Evolutionary conservation across 2,113 vertebrate genomes (phyloP).

Genomic region (Rissa tridactyla): DNA sequence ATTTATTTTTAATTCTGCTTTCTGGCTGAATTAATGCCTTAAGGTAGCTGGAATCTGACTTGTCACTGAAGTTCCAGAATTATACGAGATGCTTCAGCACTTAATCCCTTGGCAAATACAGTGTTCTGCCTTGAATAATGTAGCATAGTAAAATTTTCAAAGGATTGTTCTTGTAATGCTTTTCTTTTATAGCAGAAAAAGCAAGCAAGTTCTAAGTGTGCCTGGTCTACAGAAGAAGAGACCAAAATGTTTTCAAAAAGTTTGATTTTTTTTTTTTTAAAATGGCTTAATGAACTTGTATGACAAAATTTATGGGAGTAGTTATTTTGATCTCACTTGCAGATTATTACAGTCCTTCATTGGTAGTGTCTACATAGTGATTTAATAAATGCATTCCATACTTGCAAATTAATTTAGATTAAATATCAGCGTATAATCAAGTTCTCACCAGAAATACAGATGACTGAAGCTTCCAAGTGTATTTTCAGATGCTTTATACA

Average conservation of each 20-base stretch:
- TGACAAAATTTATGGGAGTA: neutral
- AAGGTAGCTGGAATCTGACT: neutral
- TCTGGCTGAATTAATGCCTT: constrained; percentile 28
- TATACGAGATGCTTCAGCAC: neutral
- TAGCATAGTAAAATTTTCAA: neutral
- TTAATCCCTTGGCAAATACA: neutral
- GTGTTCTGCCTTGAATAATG: neutral
- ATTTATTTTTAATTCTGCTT: constrained; percentile 21
- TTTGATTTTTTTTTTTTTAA: neutral
- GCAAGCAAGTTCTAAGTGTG: neutral
- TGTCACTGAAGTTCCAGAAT: neutral
- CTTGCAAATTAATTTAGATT: neutral
- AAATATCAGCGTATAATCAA: neutral
- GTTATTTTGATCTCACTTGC: neutral
- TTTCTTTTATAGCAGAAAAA: neutral
- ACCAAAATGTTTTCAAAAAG: neutral
- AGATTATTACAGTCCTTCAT: neutral
- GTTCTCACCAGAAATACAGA: neutral
- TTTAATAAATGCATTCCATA: neutral
- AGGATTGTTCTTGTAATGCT: neutral
- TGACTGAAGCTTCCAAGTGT: neutral
- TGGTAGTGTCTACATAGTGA: neutral
- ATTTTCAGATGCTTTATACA: neutral
- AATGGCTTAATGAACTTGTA: neutral
- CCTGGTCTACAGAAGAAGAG: neutral